Percentiles rank a stretch among this genome's conserved stretches.
Conservation (phyloP, 2,888 invertebrate species). For the Campopleginae sp. region DNA sequence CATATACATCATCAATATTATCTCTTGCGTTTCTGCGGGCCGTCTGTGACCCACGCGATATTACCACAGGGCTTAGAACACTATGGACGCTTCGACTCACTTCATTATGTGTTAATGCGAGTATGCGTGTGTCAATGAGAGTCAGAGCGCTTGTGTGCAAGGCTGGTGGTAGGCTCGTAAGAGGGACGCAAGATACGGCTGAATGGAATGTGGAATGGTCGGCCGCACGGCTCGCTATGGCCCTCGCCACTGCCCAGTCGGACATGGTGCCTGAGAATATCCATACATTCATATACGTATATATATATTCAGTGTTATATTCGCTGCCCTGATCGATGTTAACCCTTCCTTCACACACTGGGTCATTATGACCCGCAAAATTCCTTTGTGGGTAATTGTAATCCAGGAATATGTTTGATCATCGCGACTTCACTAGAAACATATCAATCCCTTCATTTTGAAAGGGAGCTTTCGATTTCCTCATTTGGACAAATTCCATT, state of each 20-base stretch:
- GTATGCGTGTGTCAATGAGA: slow-evolving; percentile 9
- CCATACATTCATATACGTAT: not conserved
- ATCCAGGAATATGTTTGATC: no score
- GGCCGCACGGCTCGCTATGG: slow-evolving; percentile 70
- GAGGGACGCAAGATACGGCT: slow-evolving; percentile 68
- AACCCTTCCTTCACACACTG: not conserved
- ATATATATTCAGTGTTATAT: not conserved
- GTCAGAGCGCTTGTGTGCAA: not conserved
- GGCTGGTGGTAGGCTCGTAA: slow-evolving; percentile 43
- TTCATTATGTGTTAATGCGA: slow-evolving; percentile 77
- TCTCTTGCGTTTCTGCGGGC: slow-evolving; percentile 73
- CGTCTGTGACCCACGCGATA: slow-evolving; percentile 76
- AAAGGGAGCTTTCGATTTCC: no score
- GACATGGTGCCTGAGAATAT: slow-evolving; percentile 44
- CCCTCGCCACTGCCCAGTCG: slow-evolving; percentile 61
- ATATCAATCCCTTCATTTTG: no score
- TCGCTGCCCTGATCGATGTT: not conserved
- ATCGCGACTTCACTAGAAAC: no score
- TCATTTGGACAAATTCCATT: not conserved
- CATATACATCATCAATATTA: slow-evolving; percentile 82
- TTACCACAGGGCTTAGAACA: slow-evolving; percentile 81
- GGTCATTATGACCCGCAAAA: no score
- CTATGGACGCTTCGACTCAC: slow-evolving; percentile 77
- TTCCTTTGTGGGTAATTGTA: no score
- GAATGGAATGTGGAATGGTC: slow-evolving; percentile 81